Evolutionary conservation across 1,140 invertebrate species (phyloP), one percentile per base, ranked within the genome.

Genomic region (Sipha flava): DNA sequence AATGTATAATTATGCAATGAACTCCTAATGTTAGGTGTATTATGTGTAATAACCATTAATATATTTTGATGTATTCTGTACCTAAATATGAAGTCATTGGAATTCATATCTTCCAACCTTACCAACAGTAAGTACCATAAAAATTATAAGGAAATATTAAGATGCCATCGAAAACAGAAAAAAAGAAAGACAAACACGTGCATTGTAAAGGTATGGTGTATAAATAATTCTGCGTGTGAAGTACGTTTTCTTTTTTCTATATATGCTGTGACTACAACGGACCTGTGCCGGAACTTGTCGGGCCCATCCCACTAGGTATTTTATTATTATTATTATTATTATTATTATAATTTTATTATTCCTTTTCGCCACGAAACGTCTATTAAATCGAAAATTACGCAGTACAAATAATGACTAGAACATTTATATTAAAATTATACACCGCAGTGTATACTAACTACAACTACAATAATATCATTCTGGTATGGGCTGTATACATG

Each of bases 361-460:
- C 73, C 34, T 77, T 77, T 77, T 77, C 49, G n/a, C 73, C 73
- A 43, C 73, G 72, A 54, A 75, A 75, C 72, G 73, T 77, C 73
- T 59, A 59, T 77, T 59, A 77, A 77, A 77, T 77, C 73, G 73
- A 77, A 77, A 77, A 77, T 77, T 77, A 77, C 73, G 73, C 73
- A 26, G 73, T 59, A 77, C 47, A 77, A 77, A 77, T 77, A 77
- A 77, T 77, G 73, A 77, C 73, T 77, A 40, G 34, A 57, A 77
- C 73, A 77, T 77, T 77, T 59, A 77, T 77, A 77, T 77, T 77
- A 77, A 77, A 77, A 77, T 77, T 77, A 77, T 77, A 77, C 34
- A 43, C 23, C 52, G 26, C 64, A 23, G 14, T 16, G 62, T 40
- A 12, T 7, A 66, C 34, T 16, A 40, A 66, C 62, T 66, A 40